Evolutionary conservation across 2,113 vertebrate genomes (phyloP).

Genomic region (Ellobius talpinus): DNA sequence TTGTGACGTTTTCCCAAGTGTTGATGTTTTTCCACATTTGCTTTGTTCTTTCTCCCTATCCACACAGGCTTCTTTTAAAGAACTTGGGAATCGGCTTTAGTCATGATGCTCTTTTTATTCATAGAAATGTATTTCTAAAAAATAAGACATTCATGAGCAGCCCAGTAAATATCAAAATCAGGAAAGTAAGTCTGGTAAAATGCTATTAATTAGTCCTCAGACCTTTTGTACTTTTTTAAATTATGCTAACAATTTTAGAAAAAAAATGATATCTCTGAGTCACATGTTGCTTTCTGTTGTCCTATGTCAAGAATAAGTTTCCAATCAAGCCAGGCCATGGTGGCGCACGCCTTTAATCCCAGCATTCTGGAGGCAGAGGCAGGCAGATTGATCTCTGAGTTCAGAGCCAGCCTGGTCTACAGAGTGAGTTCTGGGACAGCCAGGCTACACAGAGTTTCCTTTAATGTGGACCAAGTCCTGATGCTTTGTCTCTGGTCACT

Average conservation of each 20-base stretch:
- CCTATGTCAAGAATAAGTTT: background rate
- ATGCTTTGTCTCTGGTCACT: slow-evolving; percentile 1
- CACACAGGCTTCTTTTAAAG: background rate
- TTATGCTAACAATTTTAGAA: background rate
- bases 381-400: background rate
- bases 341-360: background rate
- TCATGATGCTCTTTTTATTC: slow-evolving; percentile 23
- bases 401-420: background rate
- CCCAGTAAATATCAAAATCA: slow-evolving; percentile 40
- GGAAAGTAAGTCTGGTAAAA: slow-evolving; percentile 21
- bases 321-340: background rate
- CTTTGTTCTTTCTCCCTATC: background rate
- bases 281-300: background rate
- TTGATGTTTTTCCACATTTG: slow-evolving; percentile 32
- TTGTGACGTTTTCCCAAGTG: background rate
- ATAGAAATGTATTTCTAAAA: slow-evolving; percentile 40
- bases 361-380: background rate
- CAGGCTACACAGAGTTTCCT: background rate
- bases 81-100: slow-evolving; percentile 43
- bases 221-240: background rate
- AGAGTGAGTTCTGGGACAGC: background rate
- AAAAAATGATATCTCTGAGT: background rate
- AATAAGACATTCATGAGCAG: background rate
- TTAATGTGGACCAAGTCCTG: background rate
- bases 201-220: background rate